Conservation (phyloP, 2,113 vertebrate species). For the Tretioscincus oriximinensis region DNA sequence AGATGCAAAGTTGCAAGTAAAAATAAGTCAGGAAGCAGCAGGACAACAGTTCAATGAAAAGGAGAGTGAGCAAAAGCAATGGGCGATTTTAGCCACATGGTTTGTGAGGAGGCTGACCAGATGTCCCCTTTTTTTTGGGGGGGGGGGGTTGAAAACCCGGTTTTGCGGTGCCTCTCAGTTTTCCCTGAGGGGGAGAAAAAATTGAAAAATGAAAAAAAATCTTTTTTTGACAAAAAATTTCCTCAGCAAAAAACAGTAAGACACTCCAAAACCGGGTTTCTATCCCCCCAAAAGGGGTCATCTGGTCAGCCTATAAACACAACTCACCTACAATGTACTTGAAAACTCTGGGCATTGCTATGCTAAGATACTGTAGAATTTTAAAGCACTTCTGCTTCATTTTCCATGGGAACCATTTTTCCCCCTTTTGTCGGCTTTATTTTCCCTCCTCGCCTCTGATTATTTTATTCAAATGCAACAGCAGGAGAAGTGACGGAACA, state of each 20-base stretch:
- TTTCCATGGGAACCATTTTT: neutral
- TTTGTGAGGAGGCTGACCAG: neutral
- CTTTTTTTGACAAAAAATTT: too few relatives aligned
- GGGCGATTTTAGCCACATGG: neutral
- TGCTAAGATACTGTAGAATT: constrained; percentile 1
- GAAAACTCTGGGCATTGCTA: neutral
- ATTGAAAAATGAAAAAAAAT: too few relatives aligned
- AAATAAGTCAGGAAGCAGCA: neutral
- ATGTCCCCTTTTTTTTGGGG: too few relatives aligned
- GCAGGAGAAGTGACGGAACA: constrained; percentile 49
- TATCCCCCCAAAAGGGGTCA: too few relatives aligned
- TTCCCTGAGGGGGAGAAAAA: too few relatives aligned
- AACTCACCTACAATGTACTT: neutral
- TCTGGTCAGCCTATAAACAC: too few relatives aligned
- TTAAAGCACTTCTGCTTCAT: constrained; percentile 16
- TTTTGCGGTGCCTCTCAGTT: too few relatives aligned
- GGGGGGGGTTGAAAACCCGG: too few relatives aligned
- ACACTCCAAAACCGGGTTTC: too few relatives aligned
- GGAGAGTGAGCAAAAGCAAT: too few relatives aligned
- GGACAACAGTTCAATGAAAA: neutral
- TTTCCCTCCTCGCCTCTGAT: constrained; percentile 5
- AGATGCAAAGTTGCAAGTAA: neutral
- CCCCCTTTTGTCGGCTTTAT: constrained; percentile 33
- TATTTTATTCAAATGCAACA: constrained; percentile 37
- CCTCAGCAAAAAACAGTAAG: too few relatives aligned